phyloP scores from a whole-genome alignment of 2,888 invertebrate species.

The Vesta saturnalis region DNA sequence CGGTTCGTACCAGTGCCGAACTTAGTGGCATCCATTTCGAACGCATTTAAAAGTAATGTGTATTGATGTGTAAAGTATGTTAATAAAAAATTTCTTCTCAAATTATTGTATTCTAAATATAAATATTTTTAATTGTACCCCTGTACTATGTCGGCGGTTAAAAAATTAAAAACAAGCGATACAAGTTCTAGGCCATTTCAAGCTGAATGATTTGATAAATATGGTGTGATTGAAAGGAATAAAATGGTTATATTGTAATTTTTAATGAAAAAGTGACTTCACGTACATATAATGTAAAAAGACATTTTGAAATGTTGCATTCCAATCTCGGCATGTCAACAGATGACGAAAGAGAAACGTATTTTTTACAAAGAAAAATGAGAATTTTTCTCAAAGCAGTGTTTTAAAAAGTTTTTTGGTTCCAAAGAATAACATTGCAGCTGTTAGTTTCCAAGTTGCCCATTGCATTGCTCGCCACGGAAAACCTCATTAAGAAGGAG shows the following conservation, averaged over 20 bases:
- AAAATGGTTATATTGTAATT: background rate
- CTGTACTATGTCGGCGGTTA: conserved; percentile 4
- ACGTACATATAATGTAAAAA: conserved; percentile 20
- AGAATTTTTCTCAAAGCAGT: no score
- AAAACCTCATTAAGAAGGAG: conserved; percentile 12
- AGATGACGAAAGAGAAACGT: no score
- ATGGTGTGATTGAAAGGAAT: no score
- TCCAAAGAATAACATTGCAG: background rate
- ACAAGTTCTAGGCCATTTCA: no score
- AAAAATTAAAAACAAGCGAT: no score
- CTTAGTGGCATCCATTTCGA: background rate
- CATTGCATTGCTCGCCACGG: conserved; percentile 16
- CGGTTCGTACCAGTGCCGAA: background rate
- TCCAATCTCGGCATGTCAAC: no score
- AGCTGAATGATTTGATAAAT: no score
- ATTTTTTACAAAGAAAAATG: no score
- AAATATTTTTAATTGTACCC: conserved; percentile 9
- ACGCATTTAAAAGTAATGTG: background rate
- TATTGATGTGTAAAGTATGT: background rate
- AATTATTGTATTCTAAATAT: conserved; percentile 11
- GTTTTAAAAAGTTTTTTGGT: no score
- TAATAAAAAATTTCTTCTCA: background rate
- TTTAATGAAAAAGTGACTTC: no score
- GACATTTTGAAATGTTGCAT: conserved; percentile 22
- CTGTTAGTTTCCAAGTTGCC: background rate